These are phyloP conservation scores for Nezara viridula DNA, from an alignment of 2,888 invertebrate species.

Conservation along the genomic window DNA sequence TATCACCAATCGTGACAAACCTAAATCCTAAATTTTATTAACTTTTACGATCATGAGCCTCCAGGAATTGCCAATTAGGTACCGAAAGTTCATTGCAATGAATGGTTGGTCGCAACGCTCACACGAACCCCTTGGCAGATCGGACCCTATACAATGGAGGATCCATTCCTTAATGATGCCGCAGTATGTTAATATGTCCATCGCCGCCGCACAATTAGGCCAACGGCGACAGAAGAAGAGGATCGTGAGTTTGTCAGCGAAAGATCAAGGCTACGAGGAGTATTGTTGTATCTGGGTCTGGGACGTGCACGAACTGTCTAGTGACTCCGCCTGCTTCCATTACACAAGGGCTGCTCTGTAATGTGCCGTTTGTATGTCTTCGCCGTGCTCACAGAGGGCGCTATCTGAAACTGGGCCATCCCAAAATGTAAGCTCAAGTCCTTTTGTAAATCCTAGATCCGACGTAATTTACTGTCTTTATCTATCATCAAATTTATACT, in stretches of 20 bases:
- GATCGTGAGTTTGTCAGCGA: not conserved
- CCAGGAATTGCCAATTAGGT: not conserved
- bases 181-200: not conserved
- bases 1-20: too few species aligned
- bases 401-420: not conserved
- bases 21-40: too few species aligned
- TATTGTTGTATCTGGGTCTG: constrained; percentile 45
- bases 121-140: not conserved
- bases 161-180: not conserved
- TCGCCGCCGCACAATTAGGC: not conserved
- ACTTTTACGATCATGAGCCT: too few species aligned
- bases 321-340: not conserved
- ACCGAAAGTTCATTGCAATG: not conserved
- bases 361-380: constrained; percentile 24
- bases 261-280: constrained; percentile 22
- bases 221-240: not conserved
- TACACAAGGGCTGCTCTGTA: not conserved
- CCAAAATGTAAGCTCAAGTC: not conserved
- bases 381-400: not conserved
- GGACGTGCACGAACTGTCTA: constrained; percentile 38
- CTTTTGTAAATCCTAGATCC: not conserved
- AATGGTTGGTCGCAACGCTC: not conserved
- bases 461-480: not conserved
- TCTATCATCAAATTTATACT: not conserved
- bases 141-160: not conserved